Evolutionary conservation across 2,113 vertebrate genomes (phyloP).

Genomic region (Zosterops hypoxanthus): DNA sequence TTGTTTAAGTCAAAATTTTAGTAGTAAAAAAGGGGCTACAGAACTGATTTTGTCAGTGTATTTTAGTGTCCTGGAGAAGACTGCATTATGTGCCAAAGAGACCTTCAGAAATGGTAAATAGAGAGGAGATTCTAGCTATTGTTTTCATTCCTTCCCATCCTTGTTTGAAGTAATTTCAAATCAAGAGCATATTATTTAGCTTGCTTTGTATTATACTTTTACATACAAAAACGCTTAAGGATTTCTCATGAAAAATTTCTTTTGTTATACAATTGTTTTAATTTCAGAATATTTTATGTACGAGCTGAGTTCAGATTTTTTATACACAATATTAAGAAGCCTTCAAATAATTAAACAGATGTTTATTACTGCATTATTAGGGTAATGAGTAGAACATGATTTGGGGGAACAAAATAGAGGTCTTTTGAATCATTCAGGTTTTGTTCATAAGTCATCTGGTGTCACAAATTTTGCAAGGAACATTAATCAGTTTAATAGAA

Average conservation of each 20-base stretch:
- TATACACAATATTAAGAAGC: conserved; percentile 23
- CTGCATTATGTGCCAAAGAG: conserved; percentile 52
- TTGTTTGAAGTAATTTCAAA: conserved; percentile 80
- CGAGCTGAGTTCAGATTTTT: conserved; percentile 37
- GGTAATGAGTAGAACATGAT: conserved; percentile 52
- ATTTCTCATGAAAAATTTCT: conserved; percentile 37
- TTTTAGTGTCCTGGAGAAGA: conserved; percentile 48
- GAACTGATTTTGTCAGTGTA: neutral
- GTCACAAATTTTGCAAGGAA: conserved; percentile 50
- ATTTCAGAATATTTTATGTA: conserved; percentile 55
- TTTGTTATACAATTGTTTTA: conserved; percentile 53
- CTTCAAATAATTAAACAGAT: conserved; percentile 58
- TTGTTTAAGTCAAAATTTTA: conserved; percentile 72
- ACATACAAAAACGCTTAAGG: neutral
- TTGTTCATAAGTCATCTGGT: conserved; percentile 60
- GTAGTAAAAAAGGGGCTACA: conserved; percentile 58
- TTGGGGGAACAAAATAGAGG: conserved; percentile 40
- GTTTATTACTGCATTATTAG: conserved; percentile 60
- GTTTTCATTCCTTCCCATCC: conserved; percentile 88
- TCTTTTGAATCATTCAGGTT: conserved; percentile 56
- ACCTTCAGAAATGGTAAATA: conserved; percentile 87
- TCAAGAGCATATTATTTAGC: conserved; percentile 66
- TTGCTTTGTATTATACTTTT: conserved; percentile 55
- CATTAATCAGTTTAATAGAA: conserved; percentile 63
- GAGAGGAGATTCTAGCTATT: conserved; percentile 86